Percentiles rank a stretch among this genome's conserved stretches.
These are phyloP conservation scores for Zelostemma sp. DNA, from an alignment of 1,140 invertebrate genomes.

Conservation along the genomic window DNA sequence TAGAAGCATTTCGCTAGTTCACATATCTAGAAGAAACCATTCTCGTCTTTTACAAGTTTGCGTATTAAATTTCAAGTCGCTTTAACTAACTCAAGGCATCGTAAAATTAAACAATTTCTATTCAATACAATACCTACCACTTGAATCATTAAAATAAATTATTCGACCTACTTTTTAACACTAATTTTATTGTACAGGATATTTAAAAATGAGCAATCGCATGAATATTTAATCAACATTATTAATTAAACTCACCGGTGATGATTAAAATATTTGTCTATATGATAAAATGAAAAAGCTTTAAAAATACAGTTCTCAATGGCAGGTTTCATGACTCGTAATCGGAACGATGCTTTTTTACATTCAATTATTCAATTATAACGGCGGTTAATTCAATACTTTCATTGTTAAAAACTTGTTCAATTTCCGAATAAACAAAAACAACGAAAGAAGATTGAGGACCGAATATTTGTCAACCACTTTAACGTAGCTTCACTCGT, in stretches of 20 bases:
- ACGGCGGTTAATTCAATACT: neutral
- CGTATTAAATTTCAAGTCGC: constrained; percentile 41
- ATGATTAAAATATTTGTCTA: no score
- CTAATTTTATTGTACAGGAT: constrained; percentile 2
- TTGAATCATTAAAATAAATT: neutral
- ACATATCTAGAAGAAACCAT: constrained; percentile 35
- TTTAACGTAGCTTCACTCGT: constrained; percentile 22
- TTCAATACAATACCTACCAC: neutral
- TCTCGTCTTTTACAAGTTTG: constrained; percentile 30
- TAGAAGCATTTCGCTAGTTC: constrained; percentile 43
- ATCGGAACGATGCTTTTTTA: neutral
- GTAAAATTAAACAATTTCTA: constrained; percentile 24
- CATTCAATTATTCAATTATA: neutral
- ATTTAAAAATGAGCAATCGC: neutral
- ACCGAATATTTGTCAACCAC: neutral
- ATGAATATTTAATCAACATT: neutral
- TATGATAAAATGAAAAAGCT: no score
- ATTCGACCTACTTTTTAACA: neutral
- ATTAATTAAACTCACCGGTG: neutral
- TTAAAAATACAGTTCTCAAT: no score
- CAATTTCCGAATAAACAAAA: neutral
- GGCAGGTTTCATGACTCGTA: neutral
- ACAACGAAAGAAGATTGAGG: neutral
- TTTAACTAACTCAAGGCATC: constrained; percentile 28
- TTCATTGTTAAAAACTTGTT: neutral